Evolutionary conservation across 2,113 vertebrate genomes (phyloP).

Genomic region (Microtus montanus): DNA sequence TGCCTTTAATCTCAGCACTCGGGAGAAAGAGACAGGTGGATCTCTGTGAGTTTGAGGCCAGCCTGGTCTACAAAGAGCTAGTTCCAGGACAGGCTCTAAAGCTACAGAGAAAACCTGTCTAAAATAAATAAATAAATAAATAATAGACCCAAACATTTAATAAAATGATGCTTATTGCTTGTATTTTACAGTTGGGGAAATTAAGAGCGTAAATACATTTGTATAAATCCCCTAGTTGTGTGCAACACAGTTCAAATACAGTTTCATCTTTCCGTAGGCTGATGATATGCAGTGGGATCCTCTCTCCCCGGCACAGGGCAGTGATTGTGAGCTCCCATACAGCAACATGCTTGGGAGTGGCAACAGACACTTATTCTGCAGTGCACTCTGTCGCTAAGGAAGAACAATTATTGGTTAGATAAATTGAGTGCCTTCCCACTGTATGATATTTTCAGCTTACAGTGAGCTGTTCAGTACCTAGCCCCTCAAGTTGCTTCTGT

Average conservation of each 20-base stretch:
- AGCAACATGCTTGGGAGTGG: rapidly evolving
- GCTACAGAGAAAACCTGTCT: background rate
- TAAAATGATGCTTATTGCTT: background rate
- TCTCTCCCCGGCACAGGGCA: too few relatives aligned
- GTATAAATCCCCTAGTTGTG: background rate
- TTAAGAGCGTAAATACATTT: background rate
- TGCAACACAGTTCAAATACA: background rate
- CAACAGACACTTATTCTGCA: too few relatives aligned
- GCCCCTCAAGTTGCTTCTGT: background rate
- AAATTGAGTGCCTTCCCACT: background rate
- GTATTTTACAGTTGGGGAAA: background rate
- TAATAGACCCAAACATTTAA: background rate
- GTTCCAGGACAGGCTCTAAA: too few relatives aligned
- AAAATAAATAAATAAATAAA: background rate
- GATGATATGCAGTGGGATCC: too few relatives aligned
- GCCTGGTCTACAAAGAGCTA: too few relatives aligned
- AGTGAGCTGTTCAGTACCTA: background rate
- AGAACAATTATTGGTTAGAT: background rate
- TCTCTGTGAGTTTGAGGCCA: too few relatives aligned
- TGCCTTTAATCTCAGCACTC: too few relatives aligned
- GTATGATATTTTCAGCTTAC: background rate
- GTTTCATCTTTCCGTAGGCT: background rate
- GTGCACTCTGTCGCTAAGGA: too few relatives aligned
- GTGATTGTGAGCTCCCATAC: background rate
- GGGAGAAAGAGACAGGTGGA: too few relatives aligned